phyloP scores from a whole-genome alignment of 2,888 invertebrate genomes.

The Holacanthella duospinosa region DNA sequence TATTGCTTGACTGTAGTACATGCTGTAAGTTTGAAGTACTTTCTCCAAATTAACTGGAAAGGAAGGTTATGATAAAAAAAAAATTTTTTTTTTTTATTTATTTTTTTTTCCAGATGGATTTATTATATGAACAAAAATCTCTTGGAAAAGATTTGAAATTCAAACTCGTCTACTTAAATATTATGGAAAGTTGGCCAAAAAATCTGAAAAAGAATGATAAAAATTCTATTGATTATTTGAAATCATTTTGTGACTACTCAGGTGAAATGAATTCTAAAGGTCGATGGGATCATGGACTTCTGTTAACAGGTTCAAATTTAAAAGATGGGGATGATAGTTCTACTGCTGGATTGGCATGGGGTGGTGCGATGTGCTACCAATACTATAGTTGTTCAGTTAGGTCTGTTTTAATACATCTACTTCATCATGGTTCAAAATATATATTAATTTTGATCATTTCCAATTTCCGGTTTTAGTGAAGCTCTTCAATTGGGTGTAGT shows the following conservation, averaged over 20 bases:
- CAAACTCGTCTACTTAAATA: conserved; percentile 39
- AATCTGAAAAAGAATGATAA: conserved; percentile 37
- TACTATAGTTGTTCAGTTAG: conserved; percentile 40
- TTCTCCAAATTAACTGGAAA: neutral
- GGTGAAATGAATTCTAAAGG: conserved; percentile 31
- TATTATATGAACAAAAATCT: conserved; percentile 39
- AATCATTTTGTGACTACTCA: conserved; percentile 39
- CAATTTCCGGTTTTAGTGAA: conserved; percentile 37
- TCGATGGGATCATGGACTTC: conserved; percentile 41
- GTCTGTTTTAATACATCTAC: conserved; percentile 23
- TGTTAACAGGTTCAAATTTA: conserved; percentile 21
- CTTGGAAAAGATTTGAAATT: conserved; percentile 39
- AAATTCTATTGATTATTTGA: conserved; percentile 40
- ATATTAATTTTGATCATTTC: neutral
- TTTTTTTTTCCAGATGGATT: conserved; percentile 37
- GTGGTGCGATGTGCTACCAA: conserved; percentile 42
- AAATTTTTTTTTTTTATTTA: neutral
- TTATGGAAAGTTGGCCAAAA: conserved; percentile 36
- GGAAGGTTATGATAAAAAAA: neutral
- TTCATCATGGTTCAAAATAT: too few relatives aligned
- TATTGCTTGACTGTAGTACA: conserved; percentile 36
- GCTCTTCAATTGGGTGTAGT: conserved; percentile 41
- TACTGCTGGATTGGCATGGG: conserved; percentile 39
- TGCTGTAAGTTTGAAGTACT: conserved; percentile 30
- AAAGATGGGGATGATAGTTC: conserved; percentile 7